phyloP scores from a whole-genome alignment of 2,797 vertebrate species.

The Chanos chanos region DNA sequence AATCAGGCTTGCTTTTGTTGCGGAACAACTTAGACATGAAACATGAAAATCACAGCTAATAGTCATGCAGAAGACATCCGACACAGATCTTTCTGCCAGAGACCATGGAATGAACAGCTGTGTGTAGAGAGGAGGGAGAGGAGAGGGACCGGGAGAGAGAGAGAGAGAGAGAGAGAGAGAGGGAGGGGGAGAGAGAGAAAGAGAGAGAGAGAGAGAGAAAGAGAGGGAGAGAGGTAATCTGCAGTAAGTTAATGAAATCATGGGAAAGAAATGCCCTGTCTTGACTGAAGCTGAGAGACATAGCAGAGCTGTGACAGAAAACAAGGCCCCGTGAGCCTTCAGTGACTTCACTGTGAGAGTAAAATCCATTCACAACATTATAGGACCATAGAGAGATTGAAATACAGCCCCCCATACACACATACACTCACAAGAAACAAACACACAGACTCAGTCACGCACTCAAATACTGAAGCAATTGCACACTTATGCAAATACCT shows the following conservation, averaged over 20 bases:
- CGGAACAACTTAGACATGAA: conserved; percentile 1
- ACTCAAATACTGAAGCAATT: too few relatives aligned
- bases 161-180: neutral
- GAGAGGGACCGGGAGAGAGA: neutral
- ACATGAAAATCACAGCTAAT: neutral
- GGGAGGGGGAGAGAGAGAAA: neutral
- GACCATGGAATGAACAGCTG: conserved; percentile 37
- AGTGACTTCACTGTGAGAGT: too few relatives aligned
- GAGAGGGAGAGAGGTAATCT: neutral
- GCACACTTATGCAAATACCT: too few relatives aligned
- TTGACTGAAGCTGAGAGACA: conserved; percentile 45
- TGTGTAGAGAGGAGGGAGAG: too few relatives aligned
- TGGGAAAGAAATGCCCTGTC: conserved; percentile 38
- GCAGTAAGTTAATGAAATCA: conserved; percentile 37
- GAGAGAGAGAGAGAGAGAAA: conserved; percentile 1
- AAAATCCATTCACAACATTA: too few relatives aligned
- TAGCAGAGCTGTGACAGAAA: conserved; percentile 19
- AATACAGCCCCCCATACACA: too few relatives aligned
- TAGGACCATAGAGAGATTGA: too few relatives aligned
- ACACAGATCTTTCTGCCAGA: neutral
- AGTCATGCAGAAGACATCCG: conserved; percentile 2
- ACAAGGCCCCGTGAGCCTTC: too few relatives aligned
- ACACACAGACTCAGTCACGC: too few relatives aligned
- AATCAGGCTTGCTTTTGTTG: neutral
- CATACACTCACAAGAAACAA: too few relatives aligned